phyloP scores from a whole-genome alignment of 2,888 invertebrate species.

The Sylvicola fuscatus region DNA sequence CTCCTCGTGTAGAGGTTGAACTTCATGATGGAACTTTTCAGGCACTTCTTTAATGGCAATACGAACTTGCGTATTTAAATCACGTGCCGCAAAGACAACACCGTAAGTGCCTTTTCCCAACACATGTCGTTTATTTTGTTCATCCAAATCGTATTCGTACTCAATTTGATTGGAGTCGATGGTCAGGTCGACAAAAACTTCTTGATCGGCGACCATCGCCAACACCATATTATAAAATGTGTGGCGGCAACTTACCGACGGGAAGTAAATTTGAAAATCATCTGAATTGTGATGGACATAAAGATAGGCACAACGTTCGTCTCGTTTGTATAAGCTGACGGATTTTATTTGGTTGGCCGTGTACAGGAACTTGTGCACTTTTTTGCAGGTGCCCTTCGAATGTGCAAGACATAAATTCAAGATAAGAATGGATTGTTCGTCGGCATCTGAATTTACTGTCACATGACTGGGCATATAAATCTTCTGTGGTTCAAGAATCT shows the following conservation, averaged over 20 bases:
- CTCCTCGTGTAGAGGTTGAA: slow-evolving; percentile 96
- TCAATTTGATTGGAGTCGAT: slow-evolving; percentile 54
- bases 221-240: slow-evolving; percentile 67
- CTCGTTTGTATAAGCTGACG: slow-evolving; percentile 78
- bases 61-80: slow-evolving; percentile 78
- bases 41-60: slow-evolving; percentile 98
- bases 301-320: slow-evolving; percentile 85
- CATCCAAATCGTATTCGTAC: slow-evolving; percentile 92
- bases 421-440: slow-evolving; percentile 79
- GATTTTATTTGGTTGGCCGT: slow-evolving; percentile 42
- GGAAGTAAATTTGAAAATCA: slow-evolving; percentile 96
- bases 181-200: slow-evolving; percentile 52
- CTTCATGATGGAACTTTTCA: slow-evolving; percentile 85
- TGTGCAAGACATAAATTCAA: slow-evolving; percentile 66
- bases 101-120: slow-evolving; percentile 95
- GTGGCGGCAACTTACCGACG: slow-evolving; percentile 68
- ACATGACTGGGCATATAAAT: slow-evolving; percentile 90
- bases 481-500: slow-evolving; percentile 80
- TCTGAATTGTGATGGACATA: slow-evolving; percentile 97
- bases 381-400: slow-evolving; percentile 54
- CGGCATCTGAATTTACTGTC: slow-evolving; percentile 85
- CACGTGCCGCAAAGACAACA: slow-evolving; percentile 81
- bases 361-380: slow-evolving; percentile 88
- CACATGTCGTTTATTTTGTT: slow-evolving; percentile 62
- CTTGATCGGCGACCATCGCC: slow-evolving; percentile 76